Base-by-base conservation (phyloP, 2,797 vertebrate genomes). In the Erpetoichthys calabaricus region DNA sequence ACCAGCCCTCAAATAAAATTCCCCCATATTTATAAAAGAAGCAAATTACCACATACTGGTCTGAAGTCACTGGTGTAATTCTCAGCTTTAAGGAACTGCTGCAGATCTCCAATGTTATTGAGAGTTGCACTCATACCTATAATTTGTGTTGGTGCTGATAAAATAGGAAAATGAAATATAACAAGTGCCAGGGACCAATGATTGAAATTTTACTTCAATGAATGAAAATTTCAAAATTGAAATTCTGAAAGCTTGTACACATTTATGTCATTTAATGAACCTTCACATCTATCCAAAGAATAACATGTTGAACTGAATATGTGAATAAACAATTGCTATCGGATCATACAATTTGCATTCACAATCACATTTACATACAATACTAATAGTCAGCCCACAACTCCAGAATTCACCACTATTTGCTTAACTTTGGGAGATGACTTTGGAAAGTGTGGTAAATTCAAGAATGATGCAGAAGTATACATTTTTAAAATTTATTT, bases 41-140 rank as follows among this genome's bases (percentile, higher is more conserved):
- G 25, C 25, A 25, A 25, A 25, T 25, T 25, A 25, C 44, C 56
- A 81, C 90, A 56, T 69, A 97, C 96, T 57, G 96, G 96, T 67
- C 96, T 86, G 67, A 98, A 99, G 66, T 89, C 76, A 56, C 73
- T 88, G 1, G 73, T 82, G 65, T 91, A 98, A 68, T 91, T 91
- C 5, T 98, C 92, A 0, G 96, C 96, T 65, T 68, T 86, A 56
- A 98, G 70, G 67, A 98, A 99, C 44, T 64, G 76, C 78, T 95
- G 90, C 45, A 99, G 79, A 64, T 99, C 96, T 60, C 61, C 67
- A 57, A 94, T 84, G 42, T 98, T 99, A 59, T 82, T 92, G 67
- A 99, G 69, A 0, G 96, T 99, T 61, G 96, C 96, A 65, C 95
- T 99, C 94, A 98, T 98, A 7, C 95, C 94, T 64, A 98, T 85